phyloP scores from a whole-genome alignment of 1,140 invertebrate species.

The Mesaphorura yosii region DNA sequence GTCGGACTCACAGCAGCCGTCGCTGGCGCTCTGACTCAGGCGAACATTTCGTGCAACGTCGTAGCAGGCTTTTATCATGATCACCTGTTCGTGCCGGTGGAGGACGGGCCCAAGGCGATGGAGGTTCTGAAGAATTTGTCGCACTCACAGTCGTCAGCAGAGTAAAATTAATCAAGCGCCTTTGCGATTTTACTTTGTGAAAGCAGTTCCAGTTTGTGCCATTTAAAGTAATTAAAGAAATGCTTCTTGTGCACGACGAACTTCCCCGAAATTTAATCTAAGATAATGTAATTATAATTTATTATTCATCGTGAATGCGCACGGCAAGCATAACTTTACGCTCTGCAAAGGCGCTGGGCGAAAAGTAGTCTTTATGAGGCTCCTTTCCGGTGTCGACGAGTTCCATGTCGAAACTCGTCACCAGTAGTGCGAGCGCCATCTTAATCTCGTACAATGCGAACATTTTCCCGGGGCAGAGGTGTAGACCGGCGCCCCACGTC shows the following conservation, averaged over 20 bases:
- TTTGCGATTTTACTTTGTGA: background rate
- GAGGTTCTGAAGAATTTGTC: background rate
- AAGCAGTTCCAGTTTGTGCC: no score
- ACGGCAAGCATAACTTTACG: background rate
- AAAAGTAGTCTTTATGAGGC: constrained; percentile 5
- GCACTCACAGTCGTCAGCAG: background rate
- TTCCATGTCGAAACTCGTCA: constrained; percentile 1
- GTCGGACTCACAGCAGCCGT: background rate
- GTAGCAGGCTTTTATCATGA: background rate
- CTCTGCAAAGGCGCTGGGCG: constrained; percentile 9
- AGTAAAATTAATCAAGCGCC: background rate
- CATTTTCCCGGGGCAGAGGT: constrained; percentile 11
- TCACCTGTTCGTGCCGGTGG: background rate
- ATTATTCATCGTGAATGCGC: background rate
- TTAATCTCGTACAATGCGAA: constrained; percentile 13
- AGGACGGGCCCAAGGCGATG: background rate
- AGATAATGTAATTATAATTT: background rate
- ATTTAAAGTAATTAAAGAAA: background rate
- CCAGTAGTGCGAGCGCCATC: constrained; percentile 1
- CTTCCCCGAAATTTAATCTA: no score
- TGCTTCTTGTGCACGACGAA: background rate
- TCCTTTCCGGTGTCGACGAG: background rate
- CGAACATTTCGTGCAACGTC: background rate
- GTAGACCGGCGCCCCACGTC: constrained; percentile 8
- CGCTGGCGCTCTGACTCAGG: background rate